A percentile compares a stretch with the other conserved stretches of the same genome.
Conservation (phyloP, 2,888 invertebrate species). For the Mamestra brassicae region DNA sequence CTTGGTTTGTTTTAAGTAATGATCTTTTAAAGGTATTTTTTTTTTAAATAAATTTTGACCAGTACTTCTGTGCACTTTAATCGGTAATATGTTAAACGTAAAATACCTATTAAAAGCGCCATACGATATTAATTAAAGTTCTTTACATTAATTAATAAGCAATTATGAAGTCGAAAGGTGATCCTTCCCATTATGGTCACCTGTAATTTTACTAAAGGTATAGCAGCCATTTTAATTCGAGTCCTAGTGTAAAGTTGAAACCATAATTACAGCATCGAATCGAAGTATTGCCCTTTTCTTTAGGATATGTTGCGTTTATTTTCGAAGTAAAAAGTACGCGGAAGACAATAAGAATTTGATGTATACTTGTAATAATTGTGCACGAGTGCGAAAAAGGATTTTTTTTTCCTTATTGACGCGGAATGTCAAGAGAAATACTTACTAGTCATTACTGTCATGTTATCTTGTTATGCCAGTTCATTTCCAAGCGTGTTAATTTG, state of each 20-base stretch:
- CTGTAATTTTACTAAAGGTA: background rate
- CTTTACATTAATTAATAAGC: slow-evolving; percentile 22
- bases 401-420: slow-evolving; percentile 24
- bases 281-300: slow-evolving; percentile 42
- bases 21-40: background rate
- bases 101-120: background rate
- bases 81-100: background rate
- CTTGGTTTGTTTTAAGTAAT: too few species aligned
- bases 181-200: slow-evolving; percentile 8
- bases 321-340: slow-evolving; percentile 8
- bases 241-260: background rate
- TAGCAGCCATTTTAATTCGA: slow-evolving; percentile 30
- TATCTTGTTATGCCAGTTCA: background rate
- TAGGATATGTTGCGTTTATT: background rate
- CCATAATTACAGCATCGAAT: slow-evolving; percentile 18
- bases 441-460: slow-evolving; percentile 3
- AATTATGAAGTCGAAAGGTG: slow-evolving; percentile 30
- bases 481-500: background rate
- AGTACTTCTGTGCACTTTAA: too few species aligned
- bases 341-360: slow-evolving; percentile 21
- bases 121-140: slow-evolving; percentile 4
- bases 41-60: background rate
- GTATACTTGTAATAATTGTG: background rate
- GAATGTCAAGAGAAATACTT: slow-evolving; percentile 19
- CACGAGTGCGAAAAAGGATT: background rate